A percentile compares a stretch with the other conserved stretches of the same genome.
Evolutionary conservation across 2,888 invertebrate species (phyloP).

Genomic region (Augochlorella aurata): DNA sequence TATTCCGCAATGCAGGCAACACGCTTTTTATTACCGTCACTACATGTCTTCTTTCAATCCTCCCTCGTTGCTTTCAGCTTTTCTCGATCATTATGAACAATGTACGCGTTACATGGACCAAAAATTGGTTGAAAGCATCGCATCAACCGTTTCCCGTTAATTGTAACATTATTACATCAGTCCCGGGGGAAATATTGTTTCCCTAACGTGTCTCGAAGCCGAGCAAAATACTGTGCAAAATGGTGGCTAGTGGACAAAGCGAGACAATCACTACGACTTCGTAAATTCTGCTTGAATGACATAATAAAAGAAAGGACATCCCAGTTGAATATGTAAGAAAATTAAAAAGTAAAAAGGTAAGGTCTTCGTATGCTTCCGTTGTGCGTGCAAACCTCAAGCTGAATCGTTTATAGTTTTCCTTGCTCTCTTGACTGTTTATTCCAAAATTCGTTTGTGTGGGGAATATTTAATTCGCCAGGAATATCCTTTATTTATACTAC

Average conservation of each 20-base stretch:
- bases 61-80: neutral
- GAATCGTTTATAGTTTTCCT: too few relatives aligned
- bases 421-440: too few relatives aligned
- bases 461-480: too few relatives aligned
- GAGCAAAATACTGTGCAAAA: neutral
- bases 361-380: neutral
- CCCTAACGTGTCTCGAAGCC: neutral
- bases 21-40: too few relatives aligned
- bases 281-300: neutral
- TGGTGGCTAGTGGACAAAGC: neutral
- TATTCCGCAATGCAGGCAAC: too few relatives aligned
- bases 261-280: neutral
- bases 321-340: neutral
- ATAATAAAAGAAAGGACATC: too few relatives aligned
- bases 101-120: neutral
- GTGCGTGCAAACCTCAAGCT: too few relatives aligned
- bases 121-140: neutral
- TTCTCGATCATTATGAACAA: neutral
- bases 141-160: neutral
- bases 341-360: too few relatives aligned
- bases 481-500: too few relatives aligned
- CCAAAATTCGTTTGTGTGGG: too few relatives aligned
- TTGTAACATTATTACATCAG: neutral
- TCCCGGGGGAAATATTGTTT: neutral
- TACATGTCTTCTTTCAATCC: too few relatives aligned